Evolutionary conservation across 2,797 vertebrate genomes (phyloP), one percentile per base, ranked within the genome.

Genomic region (Acipenser oxyrinchus): DNA sequence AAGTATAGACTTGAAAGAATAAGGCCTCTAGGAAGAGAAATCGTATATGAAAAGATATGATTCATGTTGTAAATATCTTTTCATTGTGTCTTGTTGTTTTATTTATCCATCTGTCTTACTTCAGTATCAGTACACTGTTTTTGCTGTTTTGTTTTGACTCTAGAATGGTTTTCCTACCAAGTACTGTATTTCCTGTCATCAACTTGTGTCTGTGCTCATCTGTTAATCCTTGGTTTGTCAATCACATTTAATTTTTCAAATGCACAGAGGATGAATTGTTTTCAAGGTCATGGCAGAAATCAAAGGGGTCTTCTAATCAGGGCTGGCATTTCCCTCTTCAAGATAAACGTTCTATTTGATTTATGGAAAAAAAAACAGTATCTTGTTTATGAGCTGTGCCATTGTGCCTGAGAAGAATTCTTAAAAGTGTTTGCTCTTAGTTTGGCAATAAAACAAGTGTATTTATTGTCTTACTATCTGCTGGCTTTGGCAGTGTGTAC

Each of bases 211-310:
- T 52, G 48, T 23, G 48, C 62, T 67, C 49, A 67, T 58, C 10
- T 49, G 37, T 52, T 57, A 6, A 23, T 64, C 62, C 64, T 15
- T 49, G 63, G 66, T 50, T 64, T 61, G 61, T 62, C 13, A 69
- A 72, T 73, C 50, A 49, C 52, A 57, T 73, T 69, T 13, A 51
- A 53, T 72, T 73, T 52, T 64, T 53, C 64, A 51, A 62, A 71
- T 53, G 64, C 57, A 52, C 49, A 51, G 64, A 52, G 48, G 60
- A 58, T 37, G 23, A 66, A 63, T 66, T 58, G 37, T 68, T 62
- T 65, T 65, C 52, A 68, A 65, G 70, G 18, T 57, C 61, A 60
- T 49, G 51, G 37, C 50, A 62, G 55, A 67, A 71, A 64, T 64
- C 60, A 68, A 52, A 18, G 51, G 58, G 58, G 15, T 49, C 51